Percentiles rank a stretch among this genome's conserved stretches.
phyloP scores from a whole-genome alignment of 92 coral and sea anemone species.

The Umimayanthus kanabou region DNA sequence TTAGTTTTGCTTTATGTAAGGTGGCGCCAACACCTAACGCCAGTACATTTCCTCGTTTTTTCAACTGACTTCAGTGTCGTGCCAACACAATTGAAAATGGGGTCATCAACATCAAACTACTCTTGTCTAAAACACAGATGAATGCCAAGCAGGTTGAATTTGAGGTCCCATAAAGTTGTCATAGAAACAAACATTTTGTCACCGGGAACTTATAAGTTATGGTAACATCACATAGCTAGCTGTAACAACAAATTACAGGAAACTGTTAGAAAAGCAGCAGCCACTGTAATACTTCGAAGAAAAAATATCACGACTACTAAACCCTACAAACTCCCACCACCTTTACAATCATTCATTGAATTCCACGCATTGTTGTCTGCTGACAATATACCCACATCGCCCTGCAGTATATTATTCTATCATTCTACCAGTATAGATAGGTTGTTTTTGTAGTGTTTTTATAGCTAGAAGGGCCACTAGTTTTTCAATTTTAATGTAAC shows the following conservation, averaged over 20 bases:
- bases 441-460: no score
- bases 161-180: neutral
- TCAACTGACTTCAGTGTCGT: neutral
- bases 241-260: no score
- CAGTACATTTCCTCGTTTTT: no score
- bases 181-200: no score
- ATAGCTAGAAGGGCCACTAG: no score
- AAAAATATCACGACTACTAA: neutral
- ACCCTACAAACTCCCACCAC: neutral
- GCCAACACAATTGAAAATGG: neutral
- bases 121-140: neutral
- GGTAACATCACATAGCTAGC: no score
- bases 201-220: no score
- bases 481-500: no score
- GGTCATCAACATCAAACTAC: neutral
- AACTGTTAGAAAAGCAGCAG: neutral
- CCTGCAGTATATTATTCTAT: no score
- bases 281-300: neutral
- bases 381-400: neutral
- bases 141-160: neutral
- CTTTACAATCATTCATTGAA: neutral
- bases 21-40: neutral
- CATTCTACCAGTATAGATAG: no score
- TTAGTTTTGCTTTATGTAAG: neutral
- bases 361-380: neutral